Evolutionary conservation across 1,140 invertebrate species (phyloP), one percentile per base, ranked within the genome.

Genomic region (Cheumatopsyche charites): DNA sequence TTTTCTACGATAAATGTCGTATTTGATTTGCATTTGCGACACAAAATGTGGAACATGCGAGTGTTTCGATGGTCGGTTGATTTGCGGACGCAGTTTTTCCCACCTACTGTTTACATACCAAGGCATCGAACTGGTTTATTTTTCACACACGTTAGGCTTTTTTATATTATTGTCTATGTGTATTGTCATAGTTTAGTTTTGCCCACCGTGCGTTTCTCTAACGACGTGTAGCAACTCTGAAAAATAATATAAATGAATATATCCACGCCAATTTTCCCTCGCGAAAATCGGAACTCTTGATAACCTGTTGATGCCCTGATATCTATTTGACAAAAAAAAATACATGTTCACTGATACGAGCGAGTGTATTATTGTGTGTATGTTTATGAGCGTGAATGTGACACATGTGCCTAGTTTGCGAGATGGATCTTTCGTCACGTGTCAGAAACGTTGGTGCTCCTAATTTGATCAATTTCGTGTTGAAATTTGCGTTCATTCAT

Each of bases 111-210:
- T n/a, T 36, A 58, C 19, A 58, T 58, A 58, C 55, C 55, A 58
- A 58, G 55, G 55, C 55, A 58, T 58, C 55, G 21, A 58, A 58
- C 55, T 19, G 55, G 55, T 58, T 58, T 58, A 58, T 58, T 58
- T 58, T 19, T 58, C 15, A 47, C 15, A 47, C 15, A 42, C 41
- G 12, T 42, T 42, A 6, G n/a, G n/a, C 12, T 6, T 42, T 42
- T 6, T 42, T 42, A 42, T 12, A 42, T 42, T 42, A n/a, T 19
- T 52, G 23, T 58, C 25, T 58, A 58, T 19, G 55, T 21, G 7
- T 58, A 58, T 6, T 47, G 13, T 7, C 13, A 47, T 47, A n/a
- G 4, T 47, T 47, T 47, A 7, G 3, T 47, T 47, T 12, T 58
- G 55, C 55, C 55, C 55, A 25, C 23, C 21, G 55, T 52, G 49